Conservation (phyloP, 2,797 vertebrate genomes). For the Malurus splendens region DNA sequence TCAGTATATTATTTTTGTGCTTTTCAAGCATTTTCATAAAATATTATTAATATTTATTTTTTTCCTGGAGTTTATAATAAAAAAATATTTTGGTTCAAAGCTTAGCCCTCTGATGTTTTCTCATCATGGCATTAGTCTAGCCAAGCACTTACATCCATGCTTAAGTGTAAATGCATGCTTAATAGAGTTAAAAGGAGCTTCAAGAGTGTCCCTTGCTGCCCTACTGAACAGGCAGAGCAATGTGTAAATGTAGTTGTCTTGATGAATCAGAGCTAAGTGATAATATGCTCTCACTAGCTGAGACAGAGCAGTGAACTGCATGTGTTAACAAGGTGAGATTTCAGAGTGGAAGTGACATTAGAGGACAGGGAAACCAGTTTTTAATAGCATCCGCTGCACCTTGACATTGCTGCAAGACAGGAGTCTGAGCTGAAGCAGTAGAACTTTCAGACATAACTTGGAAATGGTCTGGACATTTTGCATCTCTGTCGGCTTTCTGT, state of each 20-base stretch:
- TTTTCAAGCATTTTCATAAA: not conserved
- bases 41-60: not conserved
- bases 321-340: slow-evolving; percentile 35
- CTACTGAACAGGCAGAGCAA: not conserved
- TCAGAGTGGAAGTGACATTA: slow-evolving; percentile 16
- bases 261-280: slow-evolving; percentile 41
- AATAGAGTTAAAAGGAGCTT: slow-evolving; percentile 8
- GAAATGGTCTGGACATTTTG: not conserved
- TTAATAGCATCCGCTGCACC: not conserved
- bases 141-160: not conserved
- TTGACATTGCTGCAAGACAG: not conserved
- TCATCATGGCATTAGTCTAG: not conserved
- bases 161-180: not conserved
- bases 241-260: slow-evolving; percentile 36
- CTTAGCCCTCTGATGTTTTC: not conserved
- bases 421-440: not conserved
- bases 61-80: not conserved
- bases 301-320: slow-evolving; percentile 7
- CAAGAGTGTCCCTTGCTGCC: not conserved
- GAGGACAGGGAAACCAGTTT: slow-evolving; percentile 11
- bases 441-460: not conserved
- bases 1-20: not conserved
- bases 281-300: slow-evolving; percentile 7
- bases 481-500: not conserved
- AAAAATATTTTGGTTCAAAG: not conserved